A percentile compares a stretch with the other conserved stretches of the same genome.
phyloP scores from a whole-genome alignment of 35 echinoderm and acorn worm genomes.

The Ptychodera flava region DNA sequence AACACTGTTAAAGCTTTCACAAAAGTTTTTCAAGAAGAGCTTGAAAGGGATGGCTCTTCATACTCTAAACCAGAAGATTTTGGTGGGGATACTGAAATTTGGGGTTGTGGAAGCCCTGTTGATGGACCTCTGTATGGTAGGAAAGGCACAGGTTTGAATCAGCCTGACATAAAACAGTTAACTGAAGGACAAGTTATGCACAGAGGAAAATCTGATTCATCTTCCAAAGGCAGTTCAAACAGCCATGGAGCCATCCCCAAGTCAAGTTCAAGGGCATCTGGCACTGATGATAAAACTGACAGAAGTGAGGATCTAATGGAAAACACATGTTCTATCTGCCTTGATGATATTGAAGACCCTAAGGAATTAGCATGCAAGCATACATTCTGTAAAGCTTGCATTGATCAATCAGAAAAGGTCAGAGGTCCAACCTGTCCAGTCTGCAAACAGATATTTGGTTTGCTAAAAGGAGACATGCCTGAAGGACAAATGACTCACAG shows the following conservation, averaged over 20 bases:
- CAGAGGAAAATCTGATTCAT: background rate
- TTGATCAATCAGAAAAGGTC: background rate
- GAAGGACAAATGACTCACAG: background rate
- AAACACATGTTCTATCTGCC: background rate
- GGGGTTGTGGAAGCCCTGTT: background rate
- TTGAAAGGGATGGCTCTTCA: background rate
- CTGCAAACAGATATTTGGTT: background rate
- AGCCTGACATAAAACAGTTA: background rate
- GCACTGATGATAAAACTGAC: too few species aligned
- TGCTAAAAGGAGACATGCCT: background rate
- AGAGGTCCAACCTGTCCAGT: background rate
- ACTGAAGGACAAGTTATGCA: background rate
- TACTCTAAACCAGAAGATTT: background rate
- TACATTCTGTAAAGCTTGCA: background rate
- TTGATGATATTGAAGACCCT: background rate
- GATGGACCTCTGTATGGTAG: background rate
- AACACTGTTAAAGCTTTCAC: background rate
- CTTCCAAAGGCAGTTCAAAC: background rate
- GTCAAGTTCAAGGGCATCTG: too few species aligned
- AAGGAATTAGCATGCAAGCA: background rate
- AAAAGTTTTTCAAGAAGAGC: background rate
- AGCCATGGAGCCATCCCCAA: background rate
- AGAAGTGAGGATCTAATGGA: background rate
- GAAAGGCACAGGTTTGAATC: background rate
- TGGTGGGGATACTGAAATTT: background rate